Percentiles rank a stretch among this genome's conserved stretches.
Conservation (phyloP, 2,113 vertebrate species). For the Chlamydotis undulata region DNA sequence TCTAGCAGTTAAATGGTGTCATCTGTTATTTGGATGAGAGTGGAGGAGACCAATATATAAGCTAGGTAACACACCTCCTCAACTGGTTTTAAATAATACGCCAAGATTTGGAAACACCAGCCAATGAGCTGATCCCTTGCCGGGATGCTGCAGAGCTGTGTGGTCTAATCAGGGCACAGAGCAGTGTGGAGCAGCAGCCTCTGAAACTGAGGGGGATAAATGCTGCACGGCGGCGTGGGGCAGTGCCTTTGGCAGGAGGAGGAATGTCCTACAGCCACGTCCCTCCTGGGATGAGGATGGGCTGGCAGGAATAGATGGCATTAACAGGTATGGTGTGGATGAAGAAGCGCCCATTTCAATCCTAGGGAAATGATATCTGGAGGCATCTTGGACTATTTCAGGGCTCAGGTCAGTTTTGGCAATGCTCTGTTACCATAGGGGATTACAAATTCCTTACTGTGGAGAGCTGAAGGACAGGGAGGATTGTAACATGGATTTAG, state of each 20-base stretch:
- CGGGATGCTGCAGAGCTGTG: neutral
- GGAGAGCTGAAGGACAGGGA: neutral
- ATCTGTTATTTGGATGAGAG: conserved; percentile 53
- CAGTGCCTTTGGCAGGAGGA: accelerated
- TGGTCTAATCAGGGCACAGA: neutral
- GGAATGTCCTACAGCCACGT: accelerated
- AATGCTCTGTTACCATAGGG: accelerated
- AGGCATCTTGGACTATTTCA: neutral
- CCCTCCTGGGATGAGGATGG: accelerated
- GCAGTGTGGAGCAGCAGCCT: neutral
- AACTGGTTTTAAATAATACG: neutral
- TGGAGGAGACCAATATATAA: neutral
- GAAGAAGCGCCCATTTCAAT: accelerated
- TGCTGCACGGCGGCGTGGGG: accelerated
- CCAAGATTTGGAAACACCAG: neutral
- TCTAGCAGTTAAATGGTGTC: conserved; percentile 42
- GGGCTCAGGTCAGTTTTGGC: neutral
- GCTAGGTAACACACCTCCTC: neutral
- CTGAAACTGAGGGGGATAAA: neutral
- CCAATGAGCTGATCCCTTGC: accelerated
- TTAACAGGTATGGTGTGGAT: no score
- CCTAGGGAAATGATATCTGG: neutral
- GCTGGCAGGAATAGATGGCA: neutral
- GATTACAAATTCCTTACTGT: neutral
- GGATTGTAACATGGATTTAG: neutral